Conservation (phyloP, 2,888 invertebrate genomes). For the Ichneumon xanthorius region DNA sequence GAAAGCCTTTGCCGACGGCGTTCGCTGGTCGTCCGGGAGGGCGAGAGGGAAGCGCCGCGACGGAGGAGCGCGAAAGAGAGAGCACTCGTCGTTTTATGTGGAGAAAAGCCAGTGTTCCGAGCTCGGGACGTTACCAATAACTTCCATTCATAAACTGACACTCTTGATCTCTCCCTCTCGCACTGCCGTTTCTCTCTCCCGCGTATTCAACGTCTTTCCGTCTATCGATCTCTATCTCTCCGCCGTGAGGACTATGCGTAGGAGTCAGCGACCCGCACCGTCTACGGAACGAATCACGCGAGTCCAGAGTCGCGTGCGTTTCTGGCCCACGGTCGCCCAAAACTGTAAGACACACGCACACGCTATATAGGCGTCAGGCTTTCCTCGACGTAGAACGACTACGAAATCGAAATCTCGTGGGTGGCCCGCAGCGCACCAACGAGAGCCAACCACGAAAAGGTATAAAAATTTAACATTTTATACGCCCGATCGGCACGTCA, state of each 20-base stretch:
- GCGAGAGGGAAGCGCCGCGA: slow-evolving; percentile 34
- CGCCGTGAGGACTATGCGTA: slow-evolving; percentile 42
- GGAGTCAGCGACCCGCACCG: slow-evolving; percentile 74
- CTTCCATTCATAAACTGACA: slow-evolving; percentile 75
- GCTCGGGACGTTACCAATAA: slow-evolving; percentile 73
- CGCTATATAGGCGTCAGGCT: slow-evolving; percentile 73
- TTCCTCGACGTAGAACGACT: neutral
- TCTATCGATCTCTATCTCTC: slow-evolving; percentile 63
- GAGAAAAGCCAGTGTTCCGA: slow-evolving; percentile 51
- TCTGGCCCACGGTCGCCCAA: slow-evolving; percentile 12
- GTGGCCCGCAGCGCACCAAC: neutral
- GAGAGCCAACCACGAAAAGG: slow-evolving; percentile 3
- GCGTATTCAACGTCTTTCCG: slow-evolving; percentile 47
- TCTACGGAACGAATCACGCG: slow-evolving; percentile 66
- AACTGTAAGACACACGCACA: slow-evolving; percentile 27
- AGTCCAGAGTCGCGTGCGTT: slow-evolving; percentile 24
- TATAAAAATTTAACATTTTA: neutral
- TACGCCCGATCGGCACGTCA: neutral
- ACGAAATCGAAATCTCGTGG: slow-evolving; percentile 37
- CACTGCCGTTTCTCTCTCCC: slow-evolving; percentile 20
- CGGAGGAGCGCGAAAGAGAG: slow-evolving; percentile 44
- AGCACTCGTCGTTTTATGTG: slow-evolving; percentile 26
- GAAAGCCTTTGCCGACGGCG: neutral
- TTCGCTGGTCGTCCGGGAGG: neutral
- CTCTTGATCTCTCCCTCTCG: slow-evolving; percentile 36